Base-by-base conservation (phyloP, 23 tunicate species). In the Trididemnum nubilum region DNA sequence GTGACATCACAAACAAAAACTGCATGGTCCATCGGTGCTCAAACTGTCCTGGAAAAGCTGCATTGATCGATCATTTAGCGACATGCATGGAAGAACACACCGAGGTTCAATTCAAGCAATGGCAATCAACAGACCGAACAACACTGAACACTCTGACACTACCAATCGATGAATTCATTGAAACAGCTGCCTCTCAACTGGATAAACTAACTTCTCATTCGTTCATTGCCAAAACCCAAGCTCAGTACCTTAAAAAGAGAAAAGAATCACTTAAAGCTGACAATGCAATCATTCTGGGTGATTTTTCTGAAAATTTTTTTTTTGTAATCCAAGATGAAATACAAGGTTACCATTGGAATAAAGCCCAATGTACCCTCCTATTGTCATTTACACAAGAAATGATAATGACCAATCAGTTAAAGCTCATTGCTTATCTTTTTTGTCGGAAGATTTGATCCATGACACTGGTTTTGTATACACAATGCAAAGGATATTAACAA, bases 231-330 rank as follows among this genome's bases (percentile, higher is more conserved):
- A 78, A 54, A 58, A 51, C 28, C 71, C 83, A 78, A 24, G 71
- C 77, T 51, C 71, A 60, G 26, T 78, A 34, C 30, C 26, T 78
- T 15, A 78, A 78, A 78, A 54, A 58, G 7, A 50, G 77, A 60
- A 78, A 64, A 60, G 28, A 38, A 22, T 7, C 72, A 23, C 29
- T 58, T 50, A 5, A 78, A 27, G 30, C 33, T 69, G 72, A 60
- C 3, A 54, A 9, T 25, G 72, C 71, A 78, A 64, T 78, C 18
- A 35, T 78, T 33, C 71, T 78, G 19, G 61, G 25, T n/a, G 83
- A 78, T 64, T 78, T 78, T 60, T 39, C 21, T 9, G 83, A 78
- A 54, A 78, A 78, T 60, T 78, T 64, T 78, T 30, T 77, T 21
- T 78, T 78, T 54, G 50, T 34, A 29, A 36, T 63, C 25, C 83